Conservation (phyloP, 2,113 vertebrate species). For the Varanus salvator region DNA sequence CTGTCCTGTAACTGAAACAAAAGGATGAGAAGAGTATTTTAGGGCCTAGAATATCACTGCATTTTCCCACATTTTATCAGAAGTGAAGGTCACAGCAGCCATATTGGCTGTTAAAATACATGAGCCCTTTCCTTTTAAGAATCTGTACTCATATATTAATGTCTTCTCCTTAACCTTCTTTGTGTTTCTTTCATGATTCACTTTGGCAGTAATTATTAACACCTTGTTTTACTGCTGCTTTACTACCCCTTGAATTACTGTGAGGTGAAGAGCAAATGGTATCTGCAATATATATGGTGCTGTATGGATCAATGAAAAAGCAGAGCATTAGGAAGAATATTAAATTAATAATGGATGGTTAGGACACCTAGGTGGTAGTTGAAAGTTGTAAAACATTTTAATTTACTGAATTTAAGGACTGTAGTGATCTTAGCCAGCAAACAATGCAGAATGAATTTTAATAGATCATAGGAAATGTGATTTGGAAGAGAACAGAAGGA, state of each 20-base stretch:
- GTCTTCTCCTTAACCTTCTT: constrained; percentile 18
- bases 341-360: constrained; percentile 34
- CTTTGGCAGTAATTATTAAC: constrained; percentile 33
- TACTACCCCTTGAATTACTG: constrained; percentile 13
- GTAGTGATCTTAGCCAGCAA: background rate
- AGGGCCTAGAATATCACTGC: background rate
- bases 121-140: constrained; percentile 8
- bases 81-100: constrained; percentile 17
- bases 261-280: constrained; percentile 31
- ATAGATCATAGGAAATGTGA: background rate
- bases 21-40: background rate
- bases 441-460: constrained; percentile 25
- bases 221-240: constrained; percentile 19
- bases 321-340: constrained; percentile 23
- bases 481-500: background rate
- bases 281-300: constrained; percentile 21
- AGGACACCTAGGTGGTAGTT: constrained; percentile 7
- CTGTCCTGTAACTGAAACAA: background rate
- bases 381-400: constrained; percentile 22
- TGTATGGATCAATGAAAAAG: constrained; percentile 30
- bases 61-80: constrained; percentile 7
- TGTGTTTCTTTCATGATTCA: constrained; percentile 26
- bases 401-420: constrained; percentile 29
- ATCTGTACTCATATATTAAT: background rate
- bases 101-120: constrained; percentile 29